phyloP scores from a whole-genome alignment of 1,140 invertebrate genomes.

The Zophobas morio region DNA sequence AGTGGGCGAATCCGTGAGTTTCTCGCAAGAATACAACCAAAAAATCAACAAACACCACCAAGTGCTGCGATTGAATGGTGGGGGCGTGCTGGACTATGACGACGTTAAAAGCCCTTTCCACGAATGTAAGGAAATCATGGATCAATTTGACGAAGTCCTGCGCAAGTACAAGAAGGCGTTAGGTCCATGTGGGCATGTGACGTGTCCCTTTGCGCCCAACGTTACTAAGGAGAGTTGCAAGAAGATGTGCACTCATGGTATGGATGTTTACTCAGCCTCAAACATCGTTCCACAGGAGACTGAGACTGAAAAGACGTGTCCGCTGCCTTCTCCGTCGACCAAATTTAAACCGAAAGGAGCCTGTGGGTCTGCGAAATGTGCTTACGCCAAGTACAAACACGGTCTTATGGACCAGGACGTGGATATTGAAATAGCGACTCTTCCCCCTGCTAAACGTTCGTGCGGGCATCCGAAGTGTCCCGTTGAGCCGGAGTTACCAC shows the following conservation, averaged over 20 bases:
- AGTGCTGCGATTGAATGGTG: slow-evolving; percentile 54
- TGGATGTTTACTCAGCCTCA: slow-evolving; percentile 2
- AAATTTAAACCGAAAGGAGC: slow-evolving; percentile 49
- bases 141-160: slow-evolving; percentile 65
- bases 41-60: not conserved
- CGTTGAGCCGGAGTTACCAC: slow-evolving; percentile 48
- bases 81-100: slow-evolving; percentile 47
- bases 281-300: not conserved
- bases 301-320: slow-evolving; percentile 32
- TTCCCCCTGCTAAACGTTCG: slow-evolving; percentile 50
- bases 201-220: slow-evolving; percentile 60
- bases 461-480: slow-evolving; percentile 58
- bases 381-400: slow-evolving; percentile 61
- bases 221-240: slow-evolving; percentile 58
- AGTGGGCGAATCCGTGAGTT: too few relatives aligned
- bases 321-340: not conserved
- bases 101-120: slow-evolving; percentile 55
- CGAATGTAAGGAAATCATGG: slow-evolving; percentile 63
- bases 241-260: slow-evolving; percentile 50
- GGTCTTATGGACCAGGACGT: slow-evolving; percentile 60
- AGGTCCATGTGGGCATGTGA: slow-evolving; percentile 62
- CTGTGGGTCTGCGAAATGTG: slow-evolving; percentile 62
- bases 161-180: slow-evolving; percentile 61
- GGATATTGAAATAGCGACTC: slow-evolving; percentile 56
- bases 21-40: too few relatives aligned